Conservation (phyloP, 2,888 invertebrate species). For the Stenichneumon culpator region DNA sequence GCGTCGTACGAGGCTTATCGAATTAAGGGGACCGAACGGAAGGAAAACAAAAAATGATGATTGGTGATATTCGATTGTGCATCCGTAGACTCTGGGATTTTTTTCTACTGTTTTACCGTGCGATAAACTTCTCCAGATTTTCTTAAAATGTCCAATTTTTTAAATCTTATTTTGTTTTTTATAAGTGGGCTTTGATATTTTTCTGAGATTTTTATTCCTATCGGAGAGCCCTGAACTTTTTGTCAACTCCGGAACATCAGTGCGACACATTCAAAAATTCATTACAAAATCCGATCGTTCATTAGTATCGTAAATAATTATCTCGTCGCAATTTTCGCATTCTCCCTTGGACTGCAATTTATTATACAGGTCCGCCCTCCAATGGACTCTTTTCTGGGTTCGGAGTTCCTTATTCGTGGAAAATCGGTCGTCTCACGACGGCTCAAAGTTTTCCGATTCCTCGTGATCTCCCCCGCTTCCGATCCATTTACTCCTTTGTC, state of each 20-base stretch:
- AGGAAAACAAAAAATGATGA: neutral
- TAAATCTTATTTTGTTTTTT: too few species aligned
- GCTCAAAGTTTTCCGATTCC: neutral
- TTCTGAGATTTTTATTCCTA: too few species aligned
- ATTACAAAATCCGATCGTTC: too few species aligned
- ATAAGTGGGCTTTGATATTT: too few species aligned
- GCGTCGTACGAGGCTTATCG: neutral
- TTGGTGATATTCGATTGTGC: neutral
- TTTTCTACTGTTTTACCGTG: neutral
- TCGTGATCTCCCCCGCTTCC: neutral
- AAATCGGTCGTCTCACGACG: too few species aligned
- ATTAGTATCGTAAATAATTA: too few species aligned
- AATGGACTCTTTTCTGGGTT: neutral
- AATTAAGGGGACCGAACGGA: neutral
- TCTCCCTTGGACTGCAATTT: neutral
- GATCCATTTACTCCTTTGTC: neutral
- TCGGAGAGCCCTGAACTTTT: too few species aligned
- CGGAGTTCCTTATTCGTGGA: neutral
- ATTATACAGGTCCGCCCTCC: neutral
- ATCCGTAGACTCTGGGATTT: neutral
- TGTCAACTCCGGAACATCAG: too few species aligned
- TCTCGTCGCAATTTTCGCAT: too few species aligned
- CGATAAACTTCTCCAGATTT: neutral
- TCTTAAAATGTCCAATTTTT: too few species aligned
- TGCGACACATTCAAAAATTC: too few species aligned